Evolutionary conservation across 2,797 vertebrate species (phyloP).

Genomic region (Chrysolophus pictus): DNA sequence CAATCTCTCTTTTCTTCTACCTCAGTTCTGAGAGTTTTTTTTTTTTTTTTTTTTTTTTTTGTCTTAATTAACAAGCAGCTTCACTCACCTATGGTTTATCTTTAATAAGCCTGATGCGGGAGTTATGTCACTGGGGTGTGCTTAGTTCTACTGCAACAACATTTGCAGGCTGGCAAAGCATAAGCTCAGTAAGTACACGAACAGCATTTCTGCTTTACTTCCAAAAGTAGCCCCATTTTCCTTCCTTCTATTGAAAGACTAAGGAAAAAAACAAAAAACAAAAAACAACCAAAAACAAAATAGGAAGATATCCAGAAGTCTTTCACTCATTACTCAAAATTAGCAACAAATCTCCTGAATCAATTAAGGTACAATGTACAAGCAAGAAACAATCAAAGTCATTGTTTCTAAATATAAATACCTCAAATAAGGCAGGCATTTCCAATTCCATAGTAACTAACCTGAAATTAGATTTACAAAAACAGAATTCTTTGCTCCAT

Average conservation of each 20-base stretch:
- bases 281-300: background rate
- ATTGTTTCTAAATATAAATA: background rate
- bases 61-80: conserved; percentile 8
- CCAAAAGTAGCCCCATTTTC: background rate
- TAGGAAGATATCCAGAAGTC: background rate
- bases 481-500: background rate
- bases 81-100: background rate
- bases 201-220: background rate
- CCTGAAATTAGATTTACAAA: background rate
- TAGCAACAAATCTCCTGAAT: background rate
- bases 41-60: background rate
- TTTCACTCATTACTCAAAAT: background rate
- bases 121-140: background rate
- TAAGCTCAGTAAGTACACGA: background rate
- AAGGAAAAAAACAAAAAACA: background rate
- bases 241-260: background rate
- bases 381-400: background rate
- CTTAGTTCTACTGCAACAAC: background rate
- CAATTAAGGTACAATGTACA: background rate
- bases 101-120: conserved; percentile 24
- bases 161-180: background rate
- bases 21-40: background rate
- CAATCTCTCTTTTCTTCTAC: background rate
- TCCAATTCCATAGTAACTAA: background rate
- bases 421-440: rapidly evolving